Base-by-base conservation (phyloP, 2,113 vertebrate species). In the Phrynosoma platyrhinos region DNA sequence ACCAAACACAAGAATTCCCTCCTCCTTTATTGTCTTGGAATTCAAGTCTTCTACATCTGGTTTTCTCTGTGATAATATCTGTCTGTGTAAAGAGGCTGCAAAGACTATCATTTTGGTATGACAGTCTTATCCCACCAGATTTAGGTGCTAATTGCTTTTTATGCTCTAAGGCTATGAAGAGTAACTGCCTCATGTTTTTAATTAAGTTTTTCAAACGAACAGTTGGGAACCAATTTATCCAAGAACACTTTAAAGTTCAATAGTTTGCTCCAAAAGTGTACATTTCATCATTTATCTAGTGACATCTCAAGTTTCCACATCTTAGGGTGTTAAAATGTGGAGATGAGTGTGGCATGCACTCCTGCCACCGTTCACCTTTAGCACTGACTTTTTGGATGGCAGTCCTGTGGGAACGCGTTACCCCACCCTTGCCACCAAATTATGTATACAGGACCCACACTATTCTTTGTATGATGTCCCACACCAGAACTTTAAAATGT, bases 201-300 rank as follows among this genome's bases (percentile, higher is more conserved):
- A 92, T 92, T 88, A 90, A 83, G 86, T 71, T 88, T 74, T 91
- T 42, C n/a, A 85, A 81, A 80, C 30, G 47, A 53, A 79, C 55
- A 81, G 0, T 89, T 90, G 20, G 16, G 52, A 85, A 76, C 23
- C 27, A 40, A 55, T 40, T 25, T 10, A 14, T 36, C 47, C 87
- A 93, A 20, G 66, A 36, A 12, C 12, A 69, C 69, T 93, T 94
- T 93, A 83, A 9, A 93, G 93, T 92, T 81, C 72, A 83, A 85
- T 81, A 83, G 83, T 71, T 55, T 1, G 42, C 47, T 47, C 47
- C 47, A 47, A 47, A 47, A 47, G 47, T 47, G 47, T 47, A 47
- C 1, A 69, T 89, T 87, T 93, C 42, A 78, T 53, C 25, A 47
- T 78, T 52, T 13, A 16, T 10, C 76, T 78, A 13, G 42, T 53